Evolutionary conservation across 2,113 vertebrate genomes (phyloP).

Genomic region (Takifugu flavidus): DNA sequence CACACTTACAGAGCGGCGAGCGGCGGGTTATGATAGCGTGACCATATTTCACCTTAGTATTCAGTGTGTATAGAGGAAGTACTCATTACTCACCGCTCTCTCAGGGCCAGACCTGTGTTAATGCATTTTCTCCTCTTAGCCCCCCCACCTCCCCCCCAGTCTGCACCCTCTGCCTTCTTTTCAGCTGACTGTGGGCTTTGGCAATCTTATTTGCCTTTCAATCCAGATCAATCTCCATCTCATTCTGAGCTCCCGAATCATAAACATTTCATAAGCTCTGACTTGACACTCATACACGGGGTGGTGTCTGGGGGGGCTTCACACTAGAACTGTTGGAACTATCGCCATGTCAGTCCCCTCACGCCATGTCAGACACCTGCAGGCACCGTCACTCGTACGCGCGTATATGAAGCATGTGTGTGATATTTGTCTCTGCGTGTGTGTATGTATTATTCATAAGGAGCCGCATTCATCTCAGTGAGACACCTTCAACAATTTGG

Average conservation of each 20-base stretch:
- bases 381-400: neutral
- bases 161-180: conserved; percentile 43
- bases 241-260: conserved; percentile 66
- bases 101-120: conserved; percentile 61
- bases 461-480: conserved; percentile 56
- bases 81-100: conserved; percentile 55
- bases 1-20: conserved; percentile 24
- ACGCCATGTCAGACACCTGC: too few relatives aligned
- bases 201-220: conserved; percentile 69
- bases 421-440: conserved; percentile 31
- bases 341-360: too few relatives aligned
- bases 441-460: conserved; percentile 73
- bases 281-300: conserved; percentile 52
- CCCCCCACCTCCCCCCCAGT: conserved; percentile 16
- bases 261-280: conserved; percentile 68
- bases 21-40: conserved; percentile 34
- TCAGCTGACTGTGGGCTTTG: conserved; percentile 69
- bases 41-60: conserved; percentile 38
- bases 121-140: conserved; percentile 61
- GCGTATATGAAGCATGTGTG: conserved; percentile 21
- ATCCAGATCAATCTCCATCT: conserved; percentile 67
- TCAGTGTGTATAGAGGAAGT: conserved; percentile 46
- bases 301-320: conserved; percentile 13
- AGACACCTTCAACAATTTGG: conserved; percentile 71
- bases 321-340: neutral